Conservation (phyloP, 2,888 invertebrate species). For the Cyclophora punctaria region DNA sequence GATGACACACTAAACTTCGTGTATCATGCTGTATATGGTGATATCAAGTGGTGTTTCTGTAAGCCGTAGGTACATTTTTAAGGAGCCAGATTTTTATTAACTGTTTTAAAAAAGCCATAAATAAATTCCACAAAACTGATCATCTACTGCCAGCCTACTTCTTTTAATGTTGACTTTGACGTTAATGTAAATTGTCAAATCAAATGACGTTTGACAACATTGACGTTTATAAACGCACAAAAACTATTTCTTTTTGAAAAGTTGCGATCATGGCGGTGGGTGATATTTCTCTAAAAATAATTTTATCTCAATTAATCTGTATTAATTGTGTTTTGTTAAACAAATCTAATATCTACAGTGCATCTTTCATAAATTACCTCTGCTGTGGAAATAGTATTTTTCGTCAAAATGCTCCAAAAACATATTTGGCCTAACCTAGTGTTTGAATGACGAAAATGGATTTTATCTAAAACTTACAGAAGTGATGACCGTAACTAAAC, state of each 20-base stretch:
- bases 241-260: conserved; percentile 46
- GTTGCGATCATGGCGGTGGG: conserved; percentile 70
- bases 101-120: too few relatives aligned
- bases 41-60: too few relatives aligned
- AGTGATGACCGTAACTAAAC: conserved; percentile 15
- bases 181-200: too few relatives aligned
- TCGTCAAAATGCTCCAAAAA: not conserved
- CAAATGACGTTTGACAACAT: not conserved
- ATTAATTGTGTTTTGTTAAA: not conserved
- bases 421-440: conserved; percentile 41
- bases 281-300: conserved; percentile 40
- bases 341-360: too few relatives aligned
- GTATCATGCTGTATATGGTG: too few relatives aligned
- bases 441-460: conserved; percentile 13
- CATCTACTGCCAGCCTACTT: too few relatives aligned
- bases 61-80: too few relatives aligned
- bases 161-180: too few relatives aligned
- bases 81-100: too few relatives aligned
- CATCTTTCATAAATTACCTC: too few relatives aligned
- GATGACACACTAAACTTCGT: too few relatives aligned
- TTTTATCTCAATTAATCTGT: conserved; percentile 54
- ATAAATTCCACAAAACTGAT: too few relatives aligned
- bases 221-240: conserved; percentile 14
- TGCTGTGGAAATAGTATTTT: not conserved
- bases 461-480: not conserved